Evolutionary conservation across 92 coral and sea anemone genomes (phyloP), one percentile per base, ranked within the genome.

Genomic region (Umimayanthus kanabou): DNA sequence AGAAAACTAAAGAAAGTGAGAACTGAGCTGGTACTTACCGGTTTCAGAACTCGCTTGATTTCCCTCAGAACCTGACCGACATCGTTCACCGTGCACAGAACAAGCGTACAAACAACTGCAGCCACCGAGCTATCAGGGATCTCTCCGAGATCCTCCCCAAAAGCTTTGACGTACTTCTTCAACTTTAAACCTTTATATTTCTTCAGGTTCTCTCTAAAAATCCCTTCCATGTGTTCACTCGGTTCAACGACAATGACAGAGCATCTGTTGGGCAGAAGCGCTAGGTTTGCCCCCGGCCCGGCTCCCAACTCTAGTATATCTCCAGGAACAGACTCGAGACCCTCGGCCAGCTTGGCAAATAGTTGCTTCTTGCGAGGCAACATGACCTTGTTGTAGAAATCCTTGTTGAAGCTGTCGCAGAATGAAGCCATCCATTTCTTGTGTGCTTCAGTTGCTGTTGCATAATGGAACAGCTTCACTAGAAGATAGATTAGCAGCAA

Each of bases 261-360:
- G 72, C 97, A 73, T 2, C 96, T 96, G 28, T 88, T 80, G 5
- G 98, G 98, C 65, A 91, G 90, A 87, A 91, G 94, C 49, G 90
- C 88, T 69, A 96, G 93, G 85, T 96, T 96, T 39, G 98, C 96
- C 33, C 98, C 98, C 5, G 98, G 93, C 10, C 98, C 98, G 16
- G 95, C 91, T 5, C 98, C 98, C 30, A 96, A 91, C 85, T 96
- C 98, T 45, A 96, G 81, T 40, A 96, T 89, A 69, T 94, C 98
- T 73, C 77, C 77, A 37, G 18, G 23, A 65, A 89, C 82, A 64
- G 57, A 72, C 33, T 89, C 88, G 81, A 92, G n/a, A 25, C 84
- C 79, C 64, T 76, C 50, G 23, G 93, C 87, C 90, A 96, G 72
- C 15, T 81, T 85, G 43, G 85, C 65, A 65, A 96, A 96, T 64